Base-by-base conservation (phyloP, 2,113 vertebrate genomes). In the Pao palembangensis region DNA sequence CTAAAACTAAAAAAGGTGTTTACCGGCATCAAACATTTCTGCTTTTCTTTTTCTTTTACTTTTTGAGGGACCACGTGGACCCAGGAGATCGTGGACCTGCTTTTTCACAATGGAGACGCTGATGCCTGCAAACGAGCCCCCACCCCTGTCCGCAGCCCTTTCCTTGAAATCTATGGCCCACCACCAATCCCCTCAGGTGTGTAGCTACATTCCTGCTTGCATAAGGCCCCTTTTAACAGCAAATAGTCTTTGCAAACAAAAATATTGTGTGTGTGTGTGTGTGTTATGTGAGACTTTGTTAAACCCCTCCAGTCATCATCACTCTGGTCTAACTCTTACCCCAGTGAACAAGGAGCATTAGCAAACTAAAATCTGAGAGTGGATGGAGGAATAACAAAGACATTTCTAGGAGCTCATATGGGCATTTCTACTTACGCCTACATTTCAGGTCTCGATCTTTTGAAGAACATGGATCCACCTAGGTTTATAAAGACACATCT, bases 11-110 rank as follows among this genome's bases (percentile, higher is more conserved):
- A 4, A 6, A 6, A n/a, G 6, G 14, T 47, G 44, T 17, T 13
- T 17, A 47, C 44, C n/a, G 44, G n/a, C 14, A 5, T 17, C 6
- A n/a, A 47, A 7, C 6, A 16, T 8, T 46, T 16, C 4, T 8
- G 8, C 44, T 16, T 47, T 47, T 44, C 14, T 15, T 44, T 47
- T 47, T n/a, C 46, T 17, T 23, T 23, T 23, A 23, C 21, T 3
- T 23, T 23, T 17, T 23, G 41, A 94, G 92, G 93, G 17, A 94
- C 92, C 41, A 94, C 92, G 0, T 94, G 93, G 93, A 89, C 87
- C 2, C 93, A 94, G 74, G 92, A 94, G 75, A 93, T 93, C 47
- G 71, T 94, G 3, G 93, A 94, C 63, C 81, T 91, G 67, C 85
- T 94, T 54, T 55, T 80, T 44, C 80, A 89, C 42, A 73, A 89